Evolutionary conservation across 2,888 invertebrate species (phyloP), one percentile per base, ranked within the genome.

Genomic region (Elysia crispata): DNA sequence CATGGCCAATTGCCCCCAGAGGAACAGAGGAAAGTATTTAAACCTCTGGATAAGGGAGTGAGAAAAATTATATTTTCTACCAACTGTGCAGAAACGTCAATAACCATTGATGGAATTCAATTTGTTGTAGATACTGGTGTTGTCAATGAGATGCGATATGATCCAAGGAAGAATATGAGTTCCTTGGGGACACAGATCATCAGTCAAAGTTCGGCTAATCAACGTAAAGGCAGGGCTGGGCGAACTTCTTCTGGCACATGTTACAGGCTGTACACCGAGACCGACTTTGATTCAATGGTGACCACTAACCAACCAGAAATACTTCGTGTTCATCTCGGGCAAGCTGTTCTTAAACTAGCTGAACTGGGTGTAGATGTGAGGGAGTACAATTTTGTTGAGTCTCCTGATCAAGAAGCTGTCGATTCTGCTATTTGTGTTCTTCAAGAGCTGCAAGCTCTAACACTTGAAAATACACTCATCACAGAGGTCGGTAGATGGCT

Each of bases 171-270:
- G 75, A 90, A 89, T 79, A 88, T 90, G 60, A 90, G 84, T 79
- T 83, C 86, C 5, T 83, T 92, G 30, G 84, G 84, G 57, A 84
- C 91, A 5, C 82, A 81, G 20, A 82, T 85, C 70, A 86, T 90
- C 5, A 91, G 89, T 74, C 86, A 88, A 82, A 91, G 91, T 73
- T 91, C 91, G 3, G 92, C 92, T 6, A 88, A 92, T 49, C 92
- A 92, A 82, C 86, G 93, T 8, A 91, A 90, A 84, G 92, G 92
- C 8, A 84, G 92, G 79, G 92, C 92, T 18, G 92, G 92, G 20
- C 84, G 92, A 79, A 91, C 90, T 8, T 86, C 87, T 23, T 82
- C 88, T 8, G 93, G 93, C 0, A 88, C 86, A 78, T 92, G 92
- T 83, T 92, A 86, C 84, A 85, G 92, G 41, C 85, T 93, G 15